Conservation (phyloP, 2,113 vertebrate genomes). For the Lagopus muta region DNA sequence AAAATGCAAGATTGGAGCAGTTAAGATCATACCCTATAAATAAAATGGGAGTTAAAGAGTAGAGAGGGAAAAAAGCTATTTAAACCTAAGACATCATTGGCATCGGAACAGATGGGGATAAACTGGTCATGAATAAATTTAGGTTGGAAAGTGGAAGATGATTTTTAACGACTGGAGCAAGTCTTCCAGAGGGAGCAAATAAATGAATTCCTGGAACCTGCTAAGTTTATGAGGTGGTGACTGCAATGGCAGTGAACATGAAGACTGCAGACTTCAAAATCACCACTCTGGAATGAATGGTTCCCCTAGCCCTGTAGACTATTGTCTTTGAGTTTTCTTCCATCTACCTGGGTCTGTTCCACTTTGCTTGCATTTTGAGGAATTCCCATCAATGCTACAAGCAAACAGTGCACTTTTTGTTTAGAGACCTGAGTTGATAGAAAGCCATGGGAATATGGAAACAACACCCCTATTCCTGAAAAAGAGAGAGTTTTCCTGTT, state of each 20-base stretch:
- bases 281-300: neutral
- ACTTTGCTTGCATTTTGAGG: neutral
- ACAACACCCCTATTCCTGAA: neutral
- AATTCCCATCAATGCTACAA: neutral
- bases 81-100: neutral
- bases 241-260: neutral
- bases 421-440: neutral
- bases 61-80: conserved; percentile 19
- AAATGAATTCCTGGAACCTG: conserved; percentile 32
- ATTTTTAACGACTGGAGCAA: conserved; percentile 6
- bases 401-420: neutral
- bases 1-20: conserved; percentile 12
- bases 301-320: neutral
- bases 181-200: conserved; percentile 31
- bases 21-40: neutral
- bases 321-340: neutral
- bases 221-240: conserved; percentile 47
- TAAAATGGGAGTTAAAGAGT: neutral
- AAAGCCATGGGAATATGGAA: neutral
- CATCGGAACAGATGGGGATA: conserved; percentile 14
- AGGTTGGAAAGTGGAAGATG: conserved; percentile 42
- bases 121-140: conserved; percentile 50
- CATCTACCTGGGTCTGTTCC: neutral
- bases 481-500: neutral
- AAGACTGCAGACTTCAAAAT: neutral